A percentile compares a stretch with the other conserved stretches of the same genome.
Evolutionary conservation across 1,140 invertebrate species (phyloP).

Genomic region (Drosophila malerkotliana): DNA sequence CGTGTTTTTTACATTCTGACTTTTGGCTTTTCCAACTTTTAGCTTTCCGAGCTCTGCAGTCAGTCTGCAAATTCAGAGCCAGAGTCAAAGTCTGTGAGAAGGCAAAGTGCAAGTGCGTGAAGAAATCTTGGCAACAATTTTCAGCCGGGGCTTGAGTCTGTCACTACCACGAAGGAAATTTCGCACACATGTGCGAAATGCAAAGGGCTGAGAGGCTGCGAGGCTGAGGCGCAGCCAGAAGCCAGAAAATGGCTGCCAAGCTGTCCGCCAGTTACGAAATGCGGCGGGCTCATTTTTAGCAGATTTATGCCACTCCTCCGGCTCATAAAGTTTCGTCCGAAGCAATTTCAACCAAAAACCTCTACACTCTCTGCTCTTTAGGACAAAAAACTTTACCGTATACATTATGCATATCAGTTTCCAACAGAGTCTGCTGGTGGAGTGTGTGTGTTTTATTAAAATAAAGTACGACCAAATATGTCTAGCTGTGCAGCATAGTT

Average conservation of each 20-base stretch:
- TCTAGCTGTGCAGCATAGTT: conserved; percentile 61
- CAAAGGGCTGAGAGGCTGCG: neutral
- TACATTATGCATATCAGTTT: conserved; percentile 66
- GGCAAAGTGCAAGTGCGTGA: conserved; percentile 30
- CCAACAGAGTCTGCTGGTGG: conserved; percentile 6
- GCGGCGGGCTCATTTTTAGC: conserved; percentile 17
- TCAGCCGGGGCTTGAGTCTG: conserved; percentile 9
- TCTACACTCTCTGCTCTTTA: conserved; percentile 12
- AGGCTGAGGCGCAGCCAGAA: too few relatives aligned
- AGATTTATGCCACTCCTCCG: conserved; percentile 50
- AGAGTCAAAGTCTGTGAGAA: conserved; percentile 1
- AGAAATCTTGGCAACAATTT: conserved; percentile 19
- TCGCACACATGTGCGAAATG: neutral
- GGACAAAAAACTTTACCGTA: conserved; percentile 55
- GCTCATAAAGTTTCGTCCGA: conserved; percentile 43
- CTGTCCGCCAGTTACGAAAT: conserved; percentile 21
- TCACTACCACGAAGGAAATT: conserved; percentile 1
- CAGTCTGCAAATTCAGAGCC: neutral
- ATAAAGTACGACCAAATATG: conserved; percentile 31
- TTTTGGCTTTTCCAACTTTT: conserved; percentile 3
- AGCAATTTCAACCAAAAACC: conserved; percentile 42
- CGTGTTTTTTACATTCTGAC: conserved; percentile 13
- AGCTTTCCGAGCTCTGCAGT: neutral
- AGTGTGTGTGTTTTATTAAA: conserved; percentile 45
- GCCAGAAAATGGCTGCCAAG: conserved; percentile 17